Conservation (phyloP, 1,140 invertebrate genomes). For the Chelonus insularis region DNA sequence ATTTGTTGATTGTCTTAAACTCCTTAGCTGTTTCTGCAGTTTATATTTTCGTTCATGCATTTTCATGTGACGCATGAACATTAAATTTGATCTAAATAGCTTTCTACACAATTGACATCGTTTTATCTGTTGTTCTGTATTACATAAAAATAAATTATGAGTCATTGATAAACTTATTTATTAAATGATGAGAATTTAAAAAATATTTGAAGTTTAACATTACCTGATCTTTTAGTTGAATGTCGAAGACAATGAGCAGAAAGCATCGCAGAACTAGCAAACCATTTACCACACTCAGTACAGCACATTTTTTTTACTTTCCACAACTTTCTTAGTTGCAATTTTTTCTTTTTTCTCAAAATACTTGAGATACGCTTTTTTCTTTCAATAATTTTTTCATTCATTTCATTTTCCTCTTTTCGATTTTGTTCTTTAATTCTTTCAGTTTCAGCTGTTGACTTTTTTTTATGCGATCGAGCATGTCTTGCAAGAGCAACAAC, state of each 20-base stretch:
- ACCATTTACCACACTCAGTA: constrained; percentile 43
- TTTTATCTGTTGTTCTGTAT: no score
- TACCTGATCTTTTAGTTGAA: constrained; percentile 47
- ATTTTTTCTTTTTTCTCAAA: constrained; percentile 19
- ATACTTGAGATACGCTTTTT: constrained; percentile 21
- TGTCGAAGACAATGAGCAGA: constrained; percentile 45
- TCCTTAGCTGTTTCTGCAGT: no score
- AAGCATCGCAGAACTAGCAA: constrained; percentile 40
- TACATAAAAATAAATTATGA: no score
- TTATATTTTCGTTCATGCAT: no score
- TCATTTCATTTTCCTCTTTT: constrained; percentile 1
- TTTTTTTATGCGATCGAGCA: constrained; percentile 46
- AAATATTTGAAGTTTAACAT: constrained; percentile 8
- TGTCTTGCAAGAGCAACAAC: constrained; percentile 53
- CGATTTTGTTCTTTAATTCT: background rate
- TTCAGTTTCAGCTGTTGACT: background rate
- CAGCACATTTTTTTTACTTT: constrained; percentile 44
- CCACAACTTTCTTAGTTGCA: constrained; percentile 25
- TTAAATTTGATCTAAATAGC: no score
- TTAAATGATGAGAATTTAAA: background rate
- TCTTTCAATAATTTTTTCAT: constrained; percentile 2
- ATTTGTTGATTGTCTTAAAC: no score
- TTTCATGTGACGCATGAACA: no score
- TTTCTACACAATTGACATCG: no score
- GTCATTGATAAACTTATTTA: no score